These are phyloP conservation scores for Hippoglossus hippoglossus DNA, from an alignment of 2,797 vertebrate species.

Conservation along the genomic window DNA sequence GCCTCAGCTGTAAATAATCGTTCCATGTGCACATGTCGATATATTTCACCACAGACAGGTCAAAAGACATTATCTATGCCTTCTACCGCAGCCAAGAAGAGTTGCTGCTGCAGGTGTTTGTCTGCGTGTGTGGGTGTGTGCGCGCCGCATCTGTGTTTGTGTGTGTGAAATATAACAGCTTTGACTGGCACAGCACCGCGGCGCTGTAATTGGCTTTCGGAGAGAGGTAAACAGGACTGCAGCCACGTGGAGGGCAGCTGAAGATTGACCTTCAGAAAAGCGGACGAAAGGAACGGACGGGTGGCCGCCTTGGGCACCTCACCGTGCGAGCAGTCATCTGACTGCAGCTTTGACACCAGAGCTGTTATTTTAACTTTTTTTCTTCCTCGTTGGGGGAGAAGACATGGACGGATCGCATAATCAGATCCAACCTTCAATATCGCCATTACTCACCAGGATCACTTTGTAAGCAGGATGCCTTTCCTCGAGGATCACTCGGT, in stretches of 20 bases:
- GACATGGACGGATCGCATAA: conserved; percentile 32
- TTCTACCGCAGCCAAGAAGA: conserved; percentile 59
- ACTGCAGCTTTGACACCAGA: conserved; percentile 62
- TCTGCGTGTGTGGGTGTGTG: conserved; percentile 44
- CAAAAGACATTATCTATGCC: conserved; percentile 62
- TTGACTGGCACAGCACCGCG: conserved; percentile 58
- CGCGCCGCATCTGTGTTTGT: conserved; percentile 48
- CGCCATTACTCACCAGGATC: conserved; percentile 58
- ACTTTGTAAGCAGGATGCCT: conserved; percentile 70
- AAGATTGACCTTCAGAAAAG: conserved; percentile 83
- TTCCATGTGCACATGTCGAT: conserved; percentile 50
- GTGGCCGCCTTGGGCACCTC: conserved; percentile 74
- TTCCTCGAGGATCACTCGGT: conserved; percentile 72
- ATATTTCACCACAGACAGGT: conserved; percentile 72
- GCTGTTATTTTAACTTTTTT: conserved; percentile 55
- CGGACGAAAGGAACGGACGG: conserved; percentile 37
- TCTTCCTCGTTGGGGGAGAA: neutral
- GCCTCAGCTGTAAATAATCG: conserved; percentile 70
- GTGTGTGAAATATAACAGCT: conserved; percentile 68
- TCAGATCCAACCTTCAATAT: conserved; percentile 63
- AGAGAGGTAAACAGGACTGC: conserved; percentile 82
- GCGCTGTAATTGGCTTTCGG: conserved; percentile 82
- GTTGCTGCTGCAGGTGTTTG: conserved; percentile 69
- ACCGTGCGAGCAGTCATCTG: conserved; percentile 72
- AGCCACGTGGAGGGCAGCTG: conserved; percentile 71